These are phyloP conservation scores for Antitype chi DNA, from an alignment of 2,888 invertebrate genomes.

Conservation along the genomic window DNA sequence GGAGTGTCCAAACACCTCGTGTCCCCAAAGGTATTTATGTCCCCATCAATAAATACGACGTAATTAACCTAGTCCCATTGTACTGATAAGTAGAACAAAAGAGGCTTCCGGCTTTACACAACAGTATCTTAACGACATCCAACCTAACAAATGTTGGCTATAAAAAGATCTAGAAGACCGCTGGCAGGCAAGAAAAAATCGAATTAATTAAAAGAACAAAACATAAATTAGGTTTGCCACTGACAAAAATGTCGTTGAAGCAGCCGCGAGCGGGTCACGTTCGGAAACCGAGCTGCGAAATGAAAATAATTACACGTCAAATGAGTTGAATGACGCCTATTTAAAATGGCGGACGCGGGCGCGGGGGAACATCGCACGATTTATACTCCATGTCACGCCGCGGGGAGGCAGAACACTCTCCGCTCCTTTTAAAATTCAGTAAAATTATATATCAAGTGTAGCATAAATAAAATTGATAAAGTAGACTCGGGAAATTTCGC, in stretches of 20 bases:
- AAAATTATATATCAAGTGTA: constrained; percentile 66
- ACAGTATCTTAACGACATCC: constrained; percentile 50
- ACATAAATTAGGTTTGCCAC: constrained; percentile 77
- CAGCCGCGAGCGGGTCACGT: constrained; percentile 70
- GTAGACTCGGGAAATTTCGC: constrained; percentile 45
- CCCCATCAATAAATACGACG: constrained; percentile 49
- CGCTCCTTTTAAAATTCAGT: constrained; percentile 58
- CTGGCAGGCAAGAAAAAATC: constrained; percentile 67
- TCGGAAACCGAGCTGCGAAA: constrained; percentile 79
- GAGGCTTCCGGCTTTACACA: constrained; percentile 22
- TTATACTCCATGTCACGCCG: constrained; percentile 71
- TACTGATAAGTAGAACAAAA: constrained; percentile 43
- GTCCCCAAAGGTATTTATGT: constrained; percentile 27
- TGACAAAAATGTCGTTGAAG: constrained; percentile 75
- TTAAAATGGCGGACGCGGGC: constrained; percentile 76
- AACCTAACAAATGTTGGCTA: constrained; percentile 32
- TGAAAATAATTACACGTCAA: constrained; percentile 86
- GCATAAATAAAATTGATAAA: constrained; percentile 65
- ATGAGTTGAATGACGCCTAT: constrained; percentile 85
- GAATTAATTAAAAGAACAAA: constrained; percentile 78
- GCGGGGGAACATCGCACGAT: constrained; percentile 70
- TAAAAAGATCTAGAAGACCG: constrained; percentile 55
- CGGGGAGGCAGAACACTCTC: constrained; percentile 44
- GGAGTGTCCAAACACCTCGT: not conserved
- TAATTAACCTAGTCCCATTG: constrained; percentile 55